phyloP scores from a whole-genome alignment of 2,888 invertebrate genomes.

The Drosophila aldrichi region DNA sequence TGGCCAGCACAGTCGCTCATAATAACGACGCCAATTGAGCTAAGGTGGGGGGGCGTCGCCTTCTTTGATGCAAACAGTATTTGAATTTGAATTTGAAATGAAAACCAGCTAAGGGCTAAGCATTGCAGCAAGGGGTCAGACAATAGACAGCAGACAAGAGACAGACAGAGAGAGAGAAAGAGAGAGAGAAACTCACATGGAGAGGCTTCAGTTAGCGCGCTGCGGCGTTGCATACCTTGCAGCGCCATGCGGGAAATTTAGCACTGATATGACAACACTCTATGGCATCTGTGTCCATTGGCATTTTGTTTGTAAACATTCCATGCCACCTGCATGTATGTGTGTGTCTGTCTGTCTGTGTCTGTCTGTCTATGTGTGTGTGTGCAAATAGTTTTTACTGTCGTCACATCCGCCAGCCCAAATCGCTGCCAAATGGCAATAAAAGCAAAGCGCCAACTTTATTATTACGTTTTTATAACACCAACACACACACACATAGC shows the following conservation, averaged over 20 bases:
- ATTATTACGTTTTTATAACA: conserved; percentile 72
- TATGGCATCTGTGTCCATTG: conserved; percentile 71
- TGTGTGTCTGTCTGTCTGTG: conserved; percentile 6
- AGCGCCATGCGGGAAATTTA: conserved; percentile 68
- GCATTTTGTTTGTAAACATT: conserved; percentile 75
- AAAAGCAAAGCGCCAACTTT: conserved; percentile 74
- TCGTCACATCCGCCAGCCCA: conserved; percentile 33
- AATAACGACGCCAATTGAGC: conserved; percentile 8
- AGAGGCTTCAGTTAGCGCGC: neutral
- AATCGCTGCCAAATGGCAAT: conserved; percentile 67
- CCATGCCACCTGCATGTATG: conserved; percentile 1
- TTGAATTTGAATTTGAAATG: conserved; percentile 81
- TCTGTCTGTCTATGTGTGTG: conserved; percentile 5
- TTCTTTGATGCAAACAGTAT: conserved; percentile 75
- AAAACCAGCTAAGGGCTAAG: conserved; percentile 53
- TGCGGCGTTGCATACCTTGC: conserved; percentile 62
- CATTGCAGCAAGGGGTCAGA: conserved; percentile 45
- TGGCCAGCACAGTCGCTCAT: conserved; percentile 22
- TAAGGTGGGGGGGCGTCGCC: conserved; percentile 2
- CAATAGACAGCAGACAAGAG: conserved; percentile 3
- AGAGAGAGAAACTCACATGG: neutral
- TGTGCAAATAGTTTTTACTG: conserved; percentile 72
- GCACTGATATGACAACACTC: conserved; percentile 69
- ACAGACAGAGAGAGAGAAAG: neutral
- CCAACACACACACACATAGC: conserved; percentile 18